These are phyloP conservation scores for Hydropsyche betteni DNA, from an alignment of 2,888 invertebrate genomes.

Conservation along the genomic window DNA sequence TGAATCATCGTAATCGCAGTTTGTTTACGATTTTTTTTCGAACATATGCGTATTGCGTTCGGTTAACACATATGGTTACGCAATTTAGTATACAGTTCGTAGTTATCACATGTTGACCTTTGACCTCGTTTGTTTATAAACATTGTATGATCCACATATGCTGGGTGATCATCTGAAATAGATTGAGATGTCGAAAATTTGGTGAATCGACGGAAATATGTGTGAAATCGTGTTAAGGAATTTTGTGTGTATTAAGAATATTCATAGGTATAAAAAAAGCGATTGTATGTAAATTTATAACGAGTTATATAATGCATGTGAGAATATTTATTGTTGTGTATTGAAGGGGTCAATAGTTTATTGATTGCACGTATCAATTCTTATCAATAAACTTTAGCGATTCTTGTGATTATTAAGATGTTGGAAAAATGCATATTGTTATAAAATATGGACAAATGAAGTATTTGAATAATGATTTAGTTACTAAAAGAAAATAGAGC, in stretches of 20 bases:
- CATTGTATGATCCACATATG: constrained; percentile 5
- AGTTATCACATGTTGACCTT: constrained; percentile 10
- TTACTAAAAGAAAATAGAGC: too few relatives aligned
- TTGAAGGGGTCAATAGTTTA: too few relatives aligned
- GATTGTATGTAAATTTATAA: too few relatives aligned
- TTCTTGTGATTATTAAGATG: too few relatives aligned
- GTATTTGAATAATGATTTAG: too few relatives aligned
- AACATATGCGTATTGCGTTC: background rate
- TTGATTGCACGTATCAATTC: too few relatives aligned
- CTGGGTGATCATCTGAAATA: background rate
- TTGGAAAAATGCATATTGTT: too few relatives aligned
- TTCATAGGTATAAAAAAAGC: too few relatives aligned
- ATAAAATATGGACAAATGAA: too few relatives aligned
- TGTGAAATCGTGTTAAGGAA: background rate
- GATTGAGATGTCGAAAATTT: background rate
- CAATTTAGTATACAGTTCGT: background rate
- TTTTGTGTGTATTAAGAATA: background rate
- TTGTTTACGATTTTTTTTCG: background rate
- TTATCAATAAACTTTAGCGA: too few relatives aligned
- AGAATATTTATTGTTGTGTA: too few relatives aligned
- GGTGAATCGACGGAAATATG: background rate
- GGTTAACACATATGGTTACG: constrained; percentile 7
- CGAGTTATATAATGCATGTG: too few relatives aligned
- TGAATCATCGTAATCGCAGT: background rate
- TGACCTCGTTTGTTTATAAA: constrained; percentile 26